Percentiles rank a stretch among this genome's conserved stretches.
These are phyloP conservation scores for Cecropterus lyciades DNA, from an alignment of 1,140 invertebrate genomes.

Conservation along the genomic window DNA sequence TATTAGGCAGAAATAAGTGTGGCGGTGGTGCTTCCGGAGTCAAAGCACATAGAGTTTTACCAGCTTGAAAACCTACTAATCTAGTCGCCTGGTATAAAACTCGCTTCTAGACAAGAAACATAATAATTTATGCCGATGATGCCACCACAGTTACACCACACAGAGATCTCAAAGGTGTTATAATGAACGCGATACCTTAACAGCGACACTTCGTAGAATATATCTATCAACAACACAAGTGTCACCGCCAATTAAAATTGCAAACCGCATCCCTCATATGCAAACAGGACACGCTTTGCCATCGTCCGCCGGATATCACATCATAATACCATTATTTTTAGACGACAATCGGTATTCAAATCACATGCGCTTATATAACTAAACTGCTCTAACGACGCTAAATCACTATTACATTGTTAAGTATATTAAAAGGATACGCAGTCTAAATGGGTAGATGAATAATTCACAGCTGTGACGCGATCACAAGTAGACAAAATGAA, in stretches of 20 bases:
- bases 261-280: constrained; percentile 51
- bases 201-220: constrained; percentile 1
- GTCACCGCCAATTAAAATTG: constrained; percentile 42
- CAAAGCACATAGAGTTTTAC: too few species aligned
- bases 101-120: too few species aligned
- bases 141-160: too few species aligned
- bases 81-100: too few species aligned
- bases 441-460: constrained; percentile 2
- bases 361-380: constrained; percentile 35
- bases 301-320: constrained; percentile 62
- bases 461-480: not conserved
- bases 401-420: constrained; percentile 24
- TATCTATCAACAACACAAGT: constrained; percentile 2
- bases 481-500: constrained; percentile 3
- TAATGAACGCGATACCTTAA: too few species aligned
- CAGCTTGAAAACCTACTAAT: too few species aligned
- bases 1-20: too few species aligned
- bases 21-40: too few species aligned
- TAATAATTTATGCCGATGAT: too few species aligned
- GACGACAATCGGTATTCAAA: constrained; percentile 46
- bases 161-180: too few species aligned
- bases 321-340: constrained; percentile 62
- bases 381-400: constrained; percentile 31
- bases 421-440: constrained; percentile 15
- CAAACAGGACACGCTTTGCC: constrained; percentile 58